These are phyloP conservation scores for Erebia aethiops DNA, from an alignment of 2,888 invertebrate genomes.

Conservation along the genomic window DNA sequence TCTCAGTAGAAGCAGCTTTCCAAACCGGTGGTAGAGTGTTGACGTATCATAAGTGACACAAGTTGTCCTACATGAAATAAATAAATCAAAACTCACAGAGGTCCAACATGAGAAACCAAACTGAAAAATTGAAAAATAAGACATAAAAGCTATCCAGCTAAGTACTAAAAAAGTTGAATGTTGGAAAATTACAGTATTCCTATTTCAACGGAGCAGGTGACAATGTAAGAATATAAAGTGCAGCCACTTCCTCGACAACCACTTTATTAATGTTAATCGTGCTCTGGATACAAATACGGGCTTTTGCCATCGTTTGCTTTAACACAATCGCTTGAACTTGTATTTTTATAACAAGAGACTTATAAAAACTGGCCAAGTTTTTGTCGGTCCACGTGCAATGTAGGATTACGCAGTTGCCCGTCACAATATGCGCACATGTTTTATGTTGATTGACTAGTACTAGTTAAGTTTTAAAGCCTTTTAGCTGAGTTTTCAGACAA, in stretches of 20 bases:
- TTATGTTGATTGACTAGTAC: too few relatives aligned
- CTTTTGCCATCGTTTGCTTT: neutral
- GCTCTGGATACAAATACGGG: slow-evolving; percentile 8
- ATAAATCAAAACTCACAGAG: neutral
- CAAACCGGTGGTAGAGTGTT: too few relatives aligned
- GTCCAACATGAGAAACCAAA: neutral
- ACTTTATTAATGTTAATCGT: slow-evolving; percentile 11
- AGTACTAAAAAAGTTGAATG: neutral
- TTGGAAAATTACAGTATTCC: neutral
- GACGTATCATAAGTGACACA: too few relatives aligned
- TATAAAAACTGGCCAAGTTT: too few relatives aligned
- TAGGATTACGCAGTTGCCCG: too few relatives aligned
- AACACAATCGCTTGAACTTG: neutral
- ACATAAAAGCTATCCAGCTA: neutral
- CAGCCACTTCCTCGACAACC: slow-evolving; percentile 8
- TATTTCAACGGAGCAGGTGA: slow-evolving; percentile 11
- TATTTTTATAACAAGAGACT: neutral
- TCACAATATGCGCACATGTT: too few relatives aligned
- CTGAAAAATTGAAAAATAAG: neutral
- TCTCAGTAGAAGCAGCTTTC: too few relatives aligned
- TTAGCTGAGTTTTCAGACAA: too few relatives aligned
- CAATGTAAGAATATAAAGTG: slow-evolving; percentile 12
- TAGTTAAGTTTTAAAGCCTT: too few relatives aligned
- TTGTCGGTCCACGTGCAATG: too few relatives aligned
- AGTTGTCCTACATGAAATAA: too few relatives aligned